Conservation (phyloP, 2,113 vertebrate genomes). For the Rhinogobius similis region DNA sequence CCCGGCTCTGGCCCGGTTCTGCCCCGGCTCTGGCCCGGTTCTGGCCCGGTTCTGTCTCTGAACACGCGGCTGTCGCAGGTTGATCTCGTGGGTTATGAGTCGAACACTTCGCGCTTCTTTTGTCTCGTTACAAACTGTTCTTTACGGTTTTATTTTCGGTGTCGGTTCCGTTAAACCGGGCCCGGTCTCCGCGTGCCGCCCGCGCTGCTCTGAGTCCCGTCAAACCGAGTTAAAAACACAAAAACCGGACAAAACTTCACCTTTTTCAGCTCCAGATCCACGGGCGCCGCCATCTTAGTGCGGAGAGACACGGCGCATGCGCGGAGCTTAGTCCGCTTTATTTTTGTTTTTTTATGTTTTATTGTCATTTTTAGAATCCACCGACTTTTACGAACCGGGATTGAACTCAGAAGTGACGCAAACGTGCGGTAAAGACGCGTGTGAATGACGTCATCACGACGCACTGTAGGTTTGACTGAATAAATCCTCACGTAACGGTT, state of each 20-base stretch:
- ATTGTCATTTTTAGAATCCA: neutral
- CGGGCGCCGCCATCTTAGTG: constrained; percentile 73
- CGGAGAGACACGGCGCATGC: constrained; percentile 16
- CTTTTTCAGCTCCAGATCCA: constrained; percentile 80
- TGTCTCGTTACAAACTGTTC: neutral
- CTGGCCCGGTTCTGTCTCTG: too few species aligned
- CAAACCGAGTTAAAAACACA: neutral
- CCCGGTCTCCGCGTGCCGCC: neutral
- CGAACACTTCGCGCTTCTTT: too few species aligned
- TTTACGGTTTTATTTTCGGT: neutral
- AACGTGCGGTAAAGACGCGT: too few species aligned
- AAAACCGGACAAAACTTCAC: constrained; percentile 25
- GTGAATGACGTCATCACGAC: too few species aligned
- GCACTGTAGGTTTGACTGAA: too few species aligned
- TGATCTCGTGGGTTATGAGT: neutral
- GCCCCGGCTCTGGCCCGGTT: too few species aligned
- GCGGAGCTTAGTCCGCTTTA: neutral
- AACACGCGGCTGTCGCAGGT: neutral
- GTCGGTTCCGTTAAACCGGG: neutral
- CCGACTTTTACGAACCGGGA: too few species aligned
- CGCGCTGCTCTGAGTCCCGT: neutral
- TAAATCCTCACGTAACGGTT: too few species aligned
- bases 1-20: too few species aligned
- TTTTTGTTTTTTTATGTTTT: too few species aligned
- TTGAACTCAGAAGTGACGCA: too few species aligned